phyloP scores from a whole-genome alignment of 2,113 vertebrate genomes.

The Harpagus bidentatus region DNA sequence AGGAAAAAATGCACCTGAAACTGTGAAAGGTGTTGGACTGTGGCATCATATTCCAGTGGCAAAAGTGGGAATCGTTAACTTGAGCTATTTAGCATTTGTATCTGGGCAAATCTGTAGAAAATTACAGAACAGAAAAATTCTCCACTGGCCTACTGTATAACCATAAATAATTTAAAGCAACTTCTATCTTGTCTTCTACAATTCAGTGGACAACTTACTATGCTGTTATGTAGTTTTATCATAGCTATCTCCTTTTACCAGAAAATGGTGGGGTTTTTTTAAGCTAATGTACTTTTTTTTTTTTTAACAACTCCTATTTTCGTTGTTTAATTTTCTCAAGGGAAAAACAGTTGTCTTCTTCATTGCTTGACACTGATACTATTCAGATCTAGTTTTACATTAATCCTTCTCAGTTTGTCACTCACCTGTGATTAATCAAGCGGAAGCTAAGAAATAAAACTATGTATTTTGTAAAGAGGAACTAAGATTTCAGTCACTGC shows the following conservation, averaged over 20 bases:
- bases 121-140: background rate
- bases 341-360: background rate
- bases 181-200: background rate
- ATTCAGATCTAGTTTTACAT: background rate
- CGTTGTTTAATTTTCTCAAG: background rate
- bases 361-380: background rate
- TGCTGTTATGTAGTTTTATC: background rate
- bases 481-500: background rate
- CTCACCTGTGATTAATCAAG: background rate
- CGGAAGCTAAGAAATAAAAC: background rate
- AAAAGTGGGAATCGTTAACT: background rate
- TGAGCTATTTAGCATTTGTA: background rate
- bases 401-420: background rate
- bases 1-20: background rate
- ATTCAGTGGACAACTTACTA: background rate
- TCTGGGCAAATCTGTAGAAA: background rate
- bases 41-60: background rate
- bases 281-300: background rate
- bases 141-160: background rate
- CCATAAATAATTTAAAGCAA: background rate
- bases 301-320: background rate
- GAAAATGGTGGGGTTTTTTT: background rate
- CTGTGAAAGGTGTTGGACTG: background rate
- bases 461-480: background rate
- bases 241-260: background rate